Evolutionary conservation across 2,113 vertebrate genomes (phyloP).

Genomic region (Sebastes fasciatus): DNA sequence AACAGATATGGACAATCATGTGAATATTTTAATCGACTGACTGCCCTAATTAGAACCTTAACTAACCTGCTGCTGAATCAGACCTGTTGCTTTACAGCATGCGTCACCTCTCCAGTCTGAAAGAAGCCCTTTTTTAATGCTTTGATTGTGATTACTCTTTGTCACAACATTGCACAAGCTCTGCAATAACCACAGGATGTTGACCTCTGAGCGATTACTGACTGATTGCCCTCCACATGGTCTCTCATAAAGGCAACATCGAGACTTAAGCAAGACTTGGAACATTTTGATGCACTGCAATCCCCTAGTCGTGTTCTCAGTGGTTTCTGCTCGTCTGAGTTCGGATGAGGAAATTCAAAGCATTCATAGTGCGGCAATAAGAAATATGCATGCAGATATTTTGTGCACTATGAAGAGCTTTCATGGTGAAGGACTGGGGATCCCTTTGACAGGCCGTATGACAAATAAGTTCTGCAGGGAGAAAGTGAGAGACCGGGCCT

Average conservation of each 20-base stretch:
- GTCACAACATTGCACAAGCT: conserved; percentile 26
- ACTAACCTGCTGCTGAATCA: neutral
- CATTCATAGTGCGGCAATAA: conserved; percentile 5
- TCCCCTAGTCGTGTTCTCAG: conserved; percentile 1
- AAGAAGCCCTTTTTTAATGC: conserved; percentile 26
- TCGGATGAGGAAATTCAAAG: neutral
- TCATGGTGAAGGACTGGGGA: conserved; percentile 21
- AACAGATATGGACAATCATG: no score
- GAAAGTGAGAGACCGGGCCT: conserved; percentile 18
- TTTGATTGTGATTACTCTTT: conserved; percentile 69
- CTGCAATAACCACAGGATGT: conserved; percentile 23
- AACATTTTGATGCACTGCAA: neutral
- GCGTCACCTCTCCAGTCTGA: conserved; percentile 22
- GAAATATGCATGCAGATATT: conserved; percentile 37
- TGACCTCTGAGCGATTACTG: conserved; percentile 56
- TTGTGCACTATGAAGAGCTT: conserved; percentile 44
- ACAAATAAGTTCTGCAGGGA: conserved; percentile 43
- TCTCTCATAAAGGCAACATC: neutral
- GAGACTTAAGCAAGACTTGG: no score
- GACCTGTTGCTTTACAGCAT: conserved; percentile 42
- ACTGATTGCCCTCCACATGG: conserved; percentile 55
- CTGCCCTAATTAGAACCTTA: neutral
- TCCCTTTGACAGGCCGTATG: conserved; percentile 40
- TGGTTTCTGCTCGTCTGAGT: conserved; percentile 31
- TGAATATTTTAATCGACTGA: no score